Conservation (phyloP, 2,113 vertebrate species). For the Nycticryphes semicollaris region DNA sequence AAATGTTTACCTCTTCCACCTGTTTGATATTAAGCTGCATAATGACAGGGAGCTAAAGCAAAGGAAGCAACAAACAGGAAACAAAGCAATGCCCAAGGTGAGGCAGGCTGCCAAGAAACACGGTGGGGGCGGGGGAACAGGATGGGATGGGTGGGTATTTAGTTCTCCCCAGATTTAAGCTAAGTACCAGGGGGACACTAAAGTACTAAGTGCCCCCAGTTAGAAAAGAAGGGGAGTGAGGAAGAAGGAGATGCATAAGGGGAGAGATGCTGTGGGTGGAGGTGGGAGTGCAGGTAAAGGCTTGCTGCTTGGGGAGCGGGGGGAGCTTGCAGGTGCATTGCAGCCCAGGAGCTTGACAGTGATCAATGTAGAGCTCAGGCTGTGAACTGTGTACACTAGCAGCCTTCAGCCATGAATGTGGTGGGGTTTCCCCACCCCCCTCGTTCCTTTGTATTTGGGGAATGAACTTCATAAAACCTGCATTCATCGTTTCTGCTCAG, state of each 20-base stretch:
- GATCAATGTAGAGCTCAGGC: slow-evolving; percentile 42
- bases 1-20: slow-evolving; percentile 48
- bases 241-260: background rate
- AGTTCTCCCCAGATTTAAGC: background rate
- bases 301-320: background rate
- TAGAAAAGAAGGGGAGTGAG: background rate
- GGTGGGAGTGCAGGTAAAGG: slow-evolving; percentile 40
- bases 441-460: slow-evolving; percentile 52
- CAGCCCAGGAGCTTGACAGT: slow-evolving; percentile 32
- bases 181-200: background rate
- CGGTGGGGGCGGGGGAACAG: too few species aligned
- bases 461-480: slow-evolving; percentile 64
- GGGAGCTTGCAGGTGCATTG: slow-evolving; percentile 35
- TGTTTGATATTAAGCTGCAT: slow-evolving; percentile 32
- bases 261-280: background rate
- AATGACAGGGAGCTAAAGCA: background rate
- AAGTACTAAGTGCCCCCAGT: background rate
- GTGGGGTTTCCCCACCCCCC: background rate
- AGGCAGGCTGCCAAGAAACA: background rate
- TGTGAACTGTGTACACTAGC: slow-evolving; percentile 29
- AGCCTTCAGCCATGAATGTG: slow-evolving; percentile 52
- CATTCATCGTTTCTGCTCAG: slow-evolving; percentile 56
- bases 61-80: slow-evolving; percentile 33
- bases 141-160: too few species aligned
- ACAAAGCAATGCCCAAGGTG: background rate